Evolutionary conservation across 2,888 invertebrate species (phyloP).

Genomic region (Empis stercorea): DNA sequence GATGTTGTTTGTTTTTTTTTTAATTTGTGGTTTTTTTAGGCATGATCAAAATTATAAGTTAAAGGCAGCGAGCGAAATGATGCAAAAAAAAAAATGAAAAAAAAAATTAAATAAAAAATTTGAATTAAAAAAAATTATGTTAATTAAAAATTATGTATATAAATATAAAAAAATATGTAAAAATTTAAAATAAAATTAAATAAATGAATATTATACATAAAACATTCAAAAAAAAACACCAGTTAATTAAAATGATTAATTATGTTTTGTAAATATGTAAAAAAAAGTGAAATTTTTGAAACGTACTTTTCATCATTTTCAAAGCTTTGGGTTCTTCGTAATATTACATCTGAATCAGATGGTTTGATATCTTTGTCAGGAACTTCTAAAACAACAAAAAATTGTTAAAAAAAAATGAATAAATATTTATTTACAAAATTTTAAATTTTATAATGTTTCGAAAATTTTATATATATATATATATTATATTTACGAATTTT

Average conservation of each 20-base stretch:
- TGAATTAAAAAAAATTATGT: conserved; percentile 4
- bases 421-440: neutral
- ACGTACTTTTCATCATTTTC: conserved; percentile 82
- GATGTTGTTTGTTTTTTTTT: neutral
- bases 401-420: conserved; percentile 2
- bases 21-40: neutral
- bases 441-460: neutral
- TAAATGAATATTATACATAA: neutral
- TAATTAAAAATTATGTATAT: neutral
- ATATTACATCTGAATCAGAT: conserved; percentile 49
- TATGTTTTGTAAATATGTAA: too few species aligned
- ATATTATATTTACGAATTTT: conserved; percentile 38
- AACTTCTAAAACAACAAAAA: conserved; percentile 36
- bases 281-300: neutral
- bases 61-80: neutral
- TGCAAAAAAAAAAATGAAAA: conserved; percentile 2
- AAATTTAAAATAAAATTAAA: neutral
- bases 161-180: too few species aligned
- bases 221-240: conserved; percentile 2
- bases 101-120: conserved; percentile 6
- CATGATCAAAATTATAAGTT: neutral
- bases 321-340: conserved; percentile 75
- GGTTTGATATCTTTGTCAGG: conserved; percentile 40
- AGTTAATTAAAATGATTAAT: neutral
- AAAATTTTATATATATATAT: too few species aligned